Percentiles rank a stretch among this genome's conserved stretches.
Evolutionary conservation across 2,888 invertebrate species (phyloP).

Genomic region (Invenusta paracnida): DNA sequence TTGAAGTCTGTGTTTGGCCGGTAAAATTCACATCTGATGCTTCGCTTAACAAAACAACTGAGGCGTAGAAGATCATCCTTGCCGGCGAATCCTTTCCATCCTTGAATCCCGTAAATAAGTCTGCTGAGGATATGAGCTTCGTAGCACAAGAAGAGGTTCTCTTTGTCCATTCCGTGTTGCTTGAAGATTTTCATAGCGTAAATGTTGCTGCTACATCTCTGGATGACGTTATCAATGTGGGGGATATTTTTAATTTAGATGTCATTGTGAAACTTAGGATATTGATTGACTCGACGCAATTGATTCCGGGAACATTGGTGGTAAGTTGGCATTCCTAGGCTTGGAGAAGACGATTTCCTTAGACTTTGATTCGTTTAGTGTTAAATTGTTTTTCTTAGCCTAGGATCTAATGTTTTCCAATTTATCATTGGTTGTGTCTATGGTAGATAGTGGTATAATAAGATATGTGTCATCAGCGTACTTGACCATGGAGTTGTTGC

Average conservation of each 20-base stretch:
- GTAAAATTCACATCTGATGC: no score
- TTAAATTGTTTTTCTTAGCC: neutral
- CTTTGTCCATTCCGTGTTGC: no score
- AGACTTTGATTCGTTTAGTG: neutral
- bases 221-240: neutral
- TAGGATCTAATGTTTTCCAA: neutral
- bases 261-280: neutral
- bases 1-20: no score
- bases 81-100: no score
- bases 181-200: no score
- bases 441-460: neutral
- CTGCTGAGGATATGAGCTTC: no score
- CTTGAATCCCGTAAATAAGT: no score
- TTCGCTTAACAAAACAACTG: no score
- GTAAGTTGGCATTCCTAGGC: conserved; percentile 16
- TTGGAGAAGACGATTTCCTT: conserved; percentile 26
- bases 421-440: neutral
- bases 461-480: conserved; percentile 17
- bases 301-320: neutral
- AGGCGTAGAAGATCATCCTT: no score
- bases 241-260: neutral
- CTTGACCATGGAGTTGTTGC: conserved; percentile 6
- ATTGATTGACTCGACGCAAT: neutral
- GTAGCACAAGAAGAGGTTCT: no score
- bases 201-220: no score